Evolutionary conservation across 1,140 invertebrate genomes (phyloP).

Genomic region (Heterodera schachtii): DNA sequence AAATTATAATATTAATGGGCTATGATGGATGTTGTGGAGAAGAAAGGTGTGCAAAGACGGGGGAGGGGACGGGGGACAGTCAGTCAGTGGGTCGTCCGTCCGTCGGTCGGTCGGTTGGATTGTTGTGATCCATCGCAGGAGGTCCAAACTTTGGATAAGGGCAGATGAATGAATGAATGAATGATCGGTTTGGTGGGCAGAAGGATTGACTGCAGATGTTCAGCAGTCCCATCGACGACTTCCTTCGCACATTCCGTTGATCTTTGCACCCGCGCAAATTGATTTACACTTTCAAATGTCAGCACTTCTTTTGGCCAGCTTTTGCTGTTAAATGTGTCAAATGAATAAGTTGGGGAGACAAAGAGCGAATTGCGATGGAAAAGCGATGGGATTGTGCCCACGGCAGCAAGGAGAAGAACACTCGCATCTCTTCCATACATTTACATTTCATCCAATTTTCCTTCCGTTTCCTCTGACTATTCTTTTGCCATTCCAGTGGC

Average conservation of each 20-base stretch:
- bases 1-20: no score
- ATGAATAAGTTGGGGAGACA: neutral
- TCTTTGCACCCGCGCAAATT: constrained; percentile 18
- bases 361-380: neutral
- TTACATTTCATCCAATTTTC: no score
- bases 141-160: neutral
- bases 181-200: neutral
- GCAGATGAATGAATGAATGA: neutral
- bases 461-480: no score
- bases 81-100: no score
- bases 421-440: no score
- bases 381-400: neutral
- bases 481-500: no score
- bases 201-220: constrained; percentile 14
- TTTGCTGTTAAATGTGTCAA: constrained; percentile 7
- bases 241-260: neutral
- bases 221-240: neutral
- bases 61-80: neutral
- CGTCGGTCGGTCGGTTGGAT: no score
- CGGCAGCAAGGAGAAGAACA: neutral
- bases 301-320: neutral
- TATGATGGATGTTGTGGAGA: no score
- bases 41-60: neutral
- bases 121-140: neutral
- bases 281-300: neutral